Conservation (phyloP, 2,113 vertebrate genomes). For the Crotalus tigris region DNA sequence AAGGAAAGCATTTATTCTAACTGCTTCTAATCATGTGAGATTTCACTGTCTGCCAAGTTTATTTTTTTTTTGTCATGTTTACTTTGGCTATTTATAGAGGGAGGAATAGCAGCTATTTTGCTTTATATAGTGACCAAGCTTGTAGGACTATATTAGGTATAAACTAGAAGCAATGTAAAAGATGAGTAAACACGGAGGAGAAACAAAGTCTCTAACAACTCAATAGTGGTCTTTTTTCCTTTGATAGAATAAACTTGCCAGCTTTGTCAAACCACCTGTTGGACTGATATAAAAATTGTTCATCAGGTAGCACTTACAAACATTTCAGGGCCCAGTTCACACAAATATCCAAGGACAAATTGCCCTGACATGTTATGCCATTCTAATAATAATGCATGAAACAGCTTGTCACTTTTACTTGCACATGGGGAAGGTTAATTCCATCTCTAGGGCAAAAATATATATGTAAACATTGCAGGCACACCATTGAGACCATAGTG, state of each 20-base stretch:
- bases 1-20: neutral
- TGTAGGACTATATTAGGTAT: slow-evolving; percentile 59
- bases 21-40: slow-evolving; percentile 4
- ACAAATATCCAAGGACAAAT: neutral
- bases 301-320: neutral
- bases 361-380: neutral
- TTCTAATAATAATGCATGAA: slow-evolving; percentile 10
- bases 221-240: neutral
- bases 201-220: slow-evolving; percentile 28
- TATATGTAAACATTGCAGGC: neutral
- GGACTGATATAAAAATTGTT: neutral
- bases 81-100: slow-evolving; percentile 54
- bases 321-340: neutral
- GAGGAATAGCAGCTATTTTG: slow-evolving; percentile 26
- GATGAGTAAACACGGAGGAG: slow-evolving; percentile 4
- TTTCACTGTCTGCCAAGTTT: slow-evolving; percentile 23
- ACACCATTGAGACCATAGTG: neutral
- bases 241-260: slow-evolving; percentile 17
- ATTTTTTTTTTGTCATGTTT: slow-evolving; percentile 47
- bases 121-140: slow-evolving; percentile 43
- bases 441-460: neutral
- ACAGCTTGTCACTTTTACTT: neutral
- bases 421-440: neutral
- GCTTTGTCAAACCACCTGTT: neutral
- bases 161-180: slow-evolving; percentile 19